Evolutionary conservation across 2,113 vertebrate genomes (phyloP), one percentile per base, ranked within the genome.

Genomic region (Saiga tatarica): DNA sequence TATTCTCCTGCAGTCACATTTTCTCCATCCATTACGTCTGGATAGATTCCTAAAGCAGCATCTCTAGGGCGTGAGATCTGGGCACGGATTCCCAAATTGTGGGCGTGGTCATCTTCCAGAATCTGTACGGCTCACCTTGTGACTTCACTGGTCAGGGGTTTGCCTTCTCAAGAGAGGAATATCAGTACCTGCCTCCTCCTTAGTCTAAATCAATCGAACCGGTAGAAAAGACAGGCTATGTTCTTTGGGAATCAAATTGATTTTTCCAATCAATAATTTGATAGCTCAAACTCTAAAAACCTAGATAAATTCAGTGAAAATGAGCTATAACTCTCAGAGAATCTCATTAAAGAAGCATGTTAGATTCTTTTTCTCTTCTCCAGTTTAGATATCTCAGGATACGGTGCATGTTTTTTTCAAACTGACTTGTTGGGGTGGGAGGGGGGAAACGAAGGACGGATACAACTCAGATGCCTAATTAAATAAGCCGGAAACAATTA

Each of bases 1-100:
- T 3, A 9, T 45, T 53, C 25, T 25, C 33, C 15, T 12, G 11
- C 5, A 7, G 26, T 28, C 3, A 2, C 14, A 1, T 1, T 9
- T 7, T 17, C 57, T 30, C 47, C 42, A 12, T 53, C 60, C 15
- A 0, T 2, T 2, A 55, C 8, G 23, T 28, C n/a, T 42, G 52
- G 59, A 1, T 47, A 33, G 26, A 15, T 19, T n/a, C 50, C 89
- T 59, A 10, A 8, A 30, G 74, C 2, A 1, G 13, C 15, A 15
- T 36, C 89, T 33, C 60, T 8, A 55, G 13, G 59, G 33, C 39
- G 1, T 7, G 19, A 30, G 13, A 21, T 26, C 19, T 15, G 28
- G 26, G 33, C 52, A 36, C 17, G 7, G 21, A 4, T 3, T 13
- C 17, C 21, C n/a, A 64, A 5, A 6, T 53, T 67, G 30, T 23